Base-by-base conservation (phyloP, 1,140 invertebrate species). In the Philopotamus ludificatus region DNA sequence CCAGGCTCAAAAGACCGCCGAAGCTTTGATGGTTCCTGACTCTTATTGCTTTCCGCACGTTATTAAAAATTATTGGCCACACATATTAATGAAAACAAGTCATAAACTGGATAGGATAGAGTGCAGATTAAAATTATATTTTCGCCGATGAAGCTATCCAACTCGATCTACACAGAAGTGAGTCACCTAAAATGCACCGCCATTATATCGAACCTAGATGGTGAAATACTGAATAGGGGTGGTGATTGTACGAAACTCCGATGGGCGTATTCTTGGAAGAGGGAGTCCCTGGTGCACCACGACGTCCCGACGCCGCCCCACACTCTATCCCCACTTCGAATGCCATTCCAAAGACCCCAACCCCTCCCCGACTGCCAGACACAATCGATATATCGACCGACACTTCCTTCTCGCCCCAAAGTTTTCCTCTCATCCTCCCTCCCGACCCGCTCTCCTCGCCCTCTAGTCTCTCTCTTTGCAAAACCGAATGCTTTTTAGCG, bases 321-420 rank as follows among this genome's bases (percentile, higher is more conserved):
- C 22, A 18, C 21, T 16, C 41, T 12, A 15, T 21, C 16, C 55
- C 55, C 55, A 16, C 22, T 60, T 49, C 44, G 42, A 20, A 60
- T 60, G 57, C 41, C 42, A 47, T 60, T 60, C 57, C 41, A 26
- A 41, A 57, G 54, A 20, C 28, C 18, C 39, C 54, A 25, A 9
- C 57, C 57, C 57, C 57, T 54, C 51, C 25, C 25, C 51, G 25
- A 12, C 50, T 7, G 58, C 68, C 65, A 70, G 68, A 66, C 65
- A 66, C 61, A 67, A 67, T 70, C 68, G 68, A 70, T 70, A 70
- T 70, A 70, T 70, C 68, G 68, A 70, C 61, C 68, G 45, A 20
- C 9, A 42, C 47, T 60, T 65, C 57, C 54, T 53, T 57, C 39
- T 60, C 45, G 2, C 22, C 45, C 49, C 25, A 20, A 41, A 34